Conservation (phyloP, 2,113 vertebrate genomes). For the Phalacrocorax carbo region DNA sequence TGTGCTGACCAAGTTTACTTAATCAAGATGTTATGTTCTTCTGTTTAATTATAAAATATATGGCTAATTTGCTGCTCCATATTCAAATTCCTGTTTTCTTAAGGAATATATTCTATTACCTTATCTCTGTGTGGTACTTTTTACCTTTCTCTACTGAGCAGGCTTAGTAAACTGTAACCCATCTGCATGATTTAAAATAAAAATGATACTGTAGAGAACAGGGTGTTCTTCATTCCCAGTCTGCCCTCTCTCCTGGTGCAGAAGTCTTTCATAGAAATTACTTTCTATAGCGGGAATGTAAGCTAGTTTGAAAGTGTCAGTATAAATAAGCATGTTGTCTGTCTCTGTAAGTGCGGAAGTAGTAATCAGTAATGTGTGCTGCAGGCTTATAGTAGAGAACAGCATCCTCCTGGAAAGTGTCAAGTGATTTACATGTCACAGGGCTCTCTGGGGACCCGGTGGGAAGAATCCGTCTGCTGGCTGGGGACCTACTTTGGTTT, state of each 20-base stretch:
- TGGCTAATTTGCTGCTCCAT: background rate
- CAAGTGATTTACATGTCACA: conserved; percentile 26
- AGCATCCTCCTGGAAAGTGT: conserved; percentile 11
- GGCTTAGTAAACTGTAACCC: background rate
- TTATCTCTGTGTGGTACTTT: background rate
- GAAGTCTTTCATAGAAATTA: background rate
- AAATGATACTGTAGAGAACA: background rate
- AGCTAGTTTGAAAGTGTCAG: conserved; percentile 22
- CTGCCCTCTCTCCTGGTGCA: background rate
- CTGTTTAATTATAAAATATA: background rate
- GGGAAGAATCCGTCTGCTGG: background rate
- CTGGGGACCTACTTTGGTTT: background rate
- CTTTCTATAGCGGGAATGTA: conserved; percentile 13
- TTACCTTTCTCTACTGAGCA: background rate
- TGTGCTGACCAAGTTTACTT: background rate
- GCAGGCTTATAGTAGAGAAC: background rate
- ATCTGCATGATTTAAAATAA: background rate
- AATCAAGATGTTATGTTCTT: background rate
- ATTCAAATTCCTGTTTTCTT: background rate
- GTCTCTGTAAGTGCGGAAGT: background rate
- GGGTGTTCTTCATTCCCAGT: background rate
- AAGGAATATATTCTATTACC: background rate
- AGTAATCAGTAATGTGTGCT: conserved; percentile 2
- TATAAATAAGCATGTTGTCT: conserved; percentile 33
- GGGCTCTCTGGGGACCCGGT: background rate